phyloP scores from a whole-genome alignment of 2,113 vertebrate genomes.

The Azemiops feae region DNA sequence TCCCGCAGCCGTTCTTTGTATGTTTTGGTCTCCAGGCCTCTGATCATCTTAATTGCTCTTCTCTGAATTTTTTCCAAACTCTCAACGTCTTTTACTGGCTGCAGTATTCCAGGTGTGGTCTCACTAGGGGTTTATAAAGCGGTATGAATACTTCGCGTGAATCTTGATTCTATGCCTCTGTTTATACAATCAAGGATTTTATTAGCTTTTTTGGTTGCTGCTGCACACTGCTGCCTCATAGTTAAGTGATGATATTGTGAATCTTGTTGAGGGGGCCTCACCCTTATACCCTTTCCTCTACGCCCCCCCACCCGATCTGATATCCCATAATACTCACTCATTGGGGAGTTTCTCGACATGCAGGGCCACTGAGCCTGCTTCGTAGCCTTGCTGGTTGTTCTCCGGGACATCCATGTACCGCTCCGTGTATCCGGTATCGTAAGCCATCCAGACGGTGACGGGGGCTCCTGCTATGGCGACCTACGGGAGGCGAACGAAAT shows the following conservation, averaged over 20 bases:
- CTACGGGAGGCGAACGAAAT: constrained; percentile 56
- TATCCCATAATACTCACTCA: constrained; percentile 77
- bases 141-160: too few relatives aligned
- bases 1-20: too few relatives aligned
- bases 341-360: constrained; percentile 96
- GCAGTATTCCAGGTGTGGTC: too few relatives aligned
- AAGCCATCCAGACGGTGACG: constrained; percentile 98
- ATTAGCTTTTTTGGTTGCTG: too few relatives aligned
- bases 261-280: neutral
- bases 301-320: fast-evolving
- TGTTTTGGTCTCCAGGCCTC: too few relatives aligned
- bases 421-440: constrained; percentile 94
- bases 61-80: too few relatives aligned
- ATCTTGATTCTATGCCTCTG: too few relatives aligned
- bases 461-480: constrained; percentile 94
- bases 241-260: neutral
- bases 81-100: too few relatives aligned
- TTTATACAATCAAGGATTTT: too few relatives aligned
- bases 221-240: too few relatives aligned
- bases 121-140: too few relatives aligned
- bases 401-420: constrained; percentile 96
- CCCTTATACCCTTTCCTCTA: neutral
- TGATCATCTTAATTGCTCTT: too few relatives aligned
- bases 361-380: constrained; percentile 92
- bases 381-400: constrained; percentile 95